Conservation (phyloP, 1,140 invertebrate genomes). For the Drosophila azteca region DNA sequence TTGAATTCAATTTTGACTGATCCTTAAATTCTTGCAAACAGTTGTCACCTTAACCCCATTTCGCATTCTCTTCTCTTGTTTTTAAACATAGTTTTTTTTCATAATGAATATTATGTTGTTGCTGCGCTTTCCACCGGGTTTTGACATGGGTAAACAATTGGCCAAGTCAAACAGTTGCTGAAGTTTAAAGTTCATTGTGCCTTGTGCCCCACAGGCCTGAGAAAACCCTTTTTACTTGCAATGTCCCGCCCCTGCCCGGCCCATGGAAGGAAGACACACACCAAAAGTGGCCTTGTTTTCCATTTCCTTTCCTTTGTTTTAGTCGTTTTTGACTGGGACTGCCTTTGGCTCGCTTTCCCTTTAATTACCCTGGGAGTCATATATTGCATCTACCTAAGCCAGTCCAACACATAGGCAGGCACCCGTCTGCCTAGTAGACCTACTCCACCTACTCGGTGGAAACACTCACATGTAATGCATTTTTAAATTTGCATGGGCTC, state of each 20-base stretch:
- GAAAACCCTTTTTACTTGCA: constrained; percentile 26
- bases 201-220: background rate
- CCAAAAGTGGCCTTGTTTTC: constrained; percentile 58
- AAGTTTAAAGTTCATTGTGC: constrained; percentile 67
- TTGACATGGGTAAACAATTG: constrained; percentile 71
- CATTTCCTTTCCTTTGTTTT: constrained; percentile 26
- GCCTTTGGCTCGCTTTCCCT: constrained; percentile 30
- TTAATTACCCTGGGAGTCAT: constrained; percentile 16
- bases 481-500: constrained; percentile 75
- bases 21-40: too few species aligned
- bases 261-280: constrained; percentile 41
- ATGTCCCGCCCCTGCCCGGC: background rate
- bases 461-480: constrained; percentile 74
- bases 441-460: constrained; percentile 34
- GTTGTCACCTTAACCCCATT: too few species aligned
- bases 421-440: constrained; percentile 1
- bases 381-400: constrained; percentile 26
- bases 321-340: background rate
- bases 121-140: constrained; percentile 32
- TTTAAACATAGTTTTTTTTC: constrained; percentile 14
- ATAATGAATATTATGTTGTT: constrained; percentile 45
- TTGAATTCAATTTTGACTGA: too few species aligned
- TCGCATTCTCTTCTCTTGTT: background rate
- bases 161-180: constrained; percentile 41
- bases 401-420: background rate